Base-by-base conservation (phyloP, 2,888 invertebrate genomes). In the Mesochorus sp. region DNA sequence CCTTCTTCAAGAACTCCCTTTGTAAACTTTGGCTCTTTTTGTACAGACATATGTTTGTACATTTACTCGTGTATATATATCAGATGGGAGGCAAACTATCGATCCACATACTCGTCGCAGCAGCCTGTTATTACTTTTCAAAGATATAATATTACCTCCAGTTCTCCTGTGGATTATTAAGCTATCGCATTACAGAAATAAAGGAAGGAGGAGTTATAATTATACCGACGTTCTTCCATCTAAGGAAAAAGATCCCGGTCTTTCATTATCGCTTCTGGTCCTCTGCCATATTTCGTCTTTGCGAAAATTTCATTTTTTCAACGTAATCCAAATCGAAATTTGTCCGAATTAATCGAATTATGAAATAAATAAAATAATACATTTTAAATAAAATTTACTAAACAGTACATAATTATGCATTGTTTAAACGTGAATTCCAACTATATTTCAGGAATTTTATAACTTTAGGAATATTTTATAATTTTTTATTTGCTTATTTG, bases 141-240 rank as follows among this genome's bases (percentile, higher is more conserved):
- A 79, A 83, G 85, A 88, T 85, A 86, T 87, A 87, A 86, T 85
- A 86, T 88, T 88, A 86, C 88, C 76, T 47, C 31, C 62, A 81
- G 74, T 81, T 80, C 75, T 14, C 80, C n/a, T 68, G 81, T 82
- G 81, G 84, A 82, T 86, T 87, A 87, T 88, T 84, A 87, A 84
- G 81, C 85, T 84, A 82, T 88, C 85, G 71, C 76, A 81, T 88
- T 87, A 79, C 87, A n/a, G n/a, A n/a, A n/a, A n/a, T n/a, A n/a
- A n/a, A 2, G 37, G 8, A 49, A 19, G 42, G 17, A 66, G 55
- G 53, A 51, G 28, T 51, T 62, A 28, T 74, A 79, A 79, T 79
- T 79, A 74, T 67, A 66, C 42, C 59, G n/a, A 31, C 49, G 55
- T 39, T 59, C 70, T 44, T 26, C 37, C 49, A 53, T 51, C 73